Base-by-base conservation (phyloP, 2,888 invertebrate genomes). In the Dasysyrphus tricinctus region DNA sequence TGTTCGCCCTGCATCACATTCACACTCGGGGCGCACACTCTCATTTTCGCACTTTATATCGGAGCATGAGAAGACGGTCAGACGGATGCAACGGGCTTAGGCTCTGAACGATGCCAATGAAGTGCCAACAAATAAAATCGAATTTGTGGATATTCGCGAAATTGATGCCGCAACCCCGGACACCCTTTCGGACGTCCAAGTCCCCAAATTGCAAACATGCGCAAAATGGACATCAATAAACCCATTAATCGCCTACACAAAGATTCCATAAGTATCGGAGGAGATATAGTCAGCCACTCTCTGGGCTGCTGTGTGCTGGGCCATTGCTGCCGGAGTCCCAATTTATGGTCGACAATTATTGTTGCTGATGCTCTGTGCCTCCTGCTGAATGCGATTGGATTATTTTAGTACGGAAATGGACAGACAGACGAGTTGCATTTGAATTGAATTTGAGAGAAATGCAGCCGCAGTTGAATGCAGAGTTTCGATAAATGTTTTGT, bases 241-340 rank as follows among this genome's bases (percentile, higher is more conserved):
- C 86, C 88, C 88, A 88, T 89, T 88, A 88, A 88, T 88, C 89
- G 88, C 89, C 89, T 86, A 89, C 89, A 83, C 83, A 87, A 83
- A 83, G 79, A 82, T 83, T 61, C 76, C 82, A 87, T 83, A 82
- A 87, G 83, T 87, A 87, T 78, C 83, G 69, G 44, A 74, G 51
- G 59, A 76, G 86, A 75, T 86, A 78, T 63, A 5, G 44, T 29
- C 29, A 54, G 73, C 70, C 77, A 59, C 56, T 82, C 19, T 75
- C 24, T 24, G 24, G 42, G 61, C 39, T 61, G 39, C 24, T 75
- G 86, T 69, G 24, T 85, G 85, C 85, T 56, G 80, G 78, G 65
- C 47, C n/a, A 29, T 57, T 82, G 75, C 75, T 72, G 86, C 74
- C 47, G 86, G n/a, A 8, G 86, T 65, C 32, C 63, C 82, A 47